A percentile compares a stretch with the other conserved stretches of the same genome.
phyloP scores from a whole-genome alignment of 2,797 vertebrate species.

The Chloroceryle amazona region DNA sequence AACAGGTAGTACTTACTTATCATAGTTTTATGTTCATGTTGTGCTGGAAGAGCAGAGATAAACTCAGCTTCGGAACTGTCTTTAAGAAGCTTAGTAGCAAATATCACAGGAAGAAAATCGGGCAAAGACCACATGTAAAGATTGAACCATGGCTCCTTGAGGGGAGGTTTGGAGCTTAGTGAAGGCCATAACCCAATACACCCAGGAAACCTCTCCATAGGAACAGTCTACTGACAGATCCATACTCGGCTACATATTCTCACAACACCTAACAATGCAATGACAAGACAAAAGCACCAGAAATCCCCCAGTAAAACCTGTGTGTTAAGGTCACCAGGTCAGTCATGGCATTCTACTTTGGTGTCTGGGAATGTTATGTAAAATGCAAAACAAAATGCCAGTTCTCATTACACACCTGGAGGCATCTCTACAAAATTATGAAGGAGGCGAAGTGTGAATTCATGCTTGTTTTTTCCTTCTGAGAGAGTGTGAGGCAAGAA shows the following conservation, averaged over 20 bases:
- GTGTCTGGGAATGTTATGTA: fast-evolving
- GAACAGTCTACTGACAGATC: background rate
- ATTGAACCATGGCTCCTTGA: background rate
- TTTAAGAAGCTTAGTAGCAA: background rate
- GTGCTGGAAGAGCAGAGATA: background rate
- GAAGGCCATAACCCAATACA: background rate
- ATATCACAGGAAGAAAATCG: background rate
- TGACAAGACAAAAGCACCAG: background rate
- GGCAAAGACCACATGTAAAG: background rate
- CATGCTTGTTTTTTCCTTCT: background rate
- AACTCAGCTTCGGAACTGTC: background rate
- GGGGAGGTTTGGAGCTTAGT: background rate
- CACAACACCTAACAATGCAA: background rate
- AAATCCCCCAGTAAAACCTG: background rate
- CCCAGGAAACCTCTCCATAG: background rate
- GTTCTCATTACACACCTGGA: background rate
- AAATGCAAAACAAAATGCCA: background rate
- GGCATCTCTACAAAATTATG: background rate
- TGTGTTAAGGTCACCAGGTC: background rate
- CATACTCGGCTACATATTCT: background rate
- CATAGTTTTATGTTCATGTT: background rate
- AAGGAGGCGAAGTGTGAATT: background rate
- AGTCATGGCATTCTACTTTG: background rate
- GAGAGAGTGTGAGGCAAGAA: background rate
- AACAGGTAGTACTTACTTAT: background rate